Base-by-base conservation (phyloP, 2,797 vertebrate genomes). In the Kryptolebias ocellatus region DNA sequence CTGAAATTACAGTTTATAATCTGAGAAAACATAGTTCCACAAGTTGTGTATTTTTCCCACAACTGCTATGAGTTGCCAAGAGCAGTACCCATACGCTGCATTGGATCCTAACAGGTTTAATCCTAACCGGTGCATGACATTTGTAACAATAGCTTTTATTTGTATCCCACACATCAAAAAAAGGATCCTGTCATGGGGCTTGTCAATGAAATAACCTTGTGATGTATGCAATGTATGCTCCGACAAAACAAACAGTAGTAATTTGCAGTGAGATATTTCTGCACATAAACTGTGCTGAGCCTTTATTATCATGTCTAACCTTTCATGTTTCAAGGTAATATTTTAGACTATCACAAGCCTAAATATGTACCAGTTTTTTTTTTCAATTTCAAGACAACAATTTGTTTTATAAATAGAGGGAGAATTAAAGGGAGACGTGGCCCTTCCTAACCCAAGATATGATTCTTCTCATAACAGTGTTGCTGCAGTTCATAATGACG, bases 401-500 rank as follows among this genome's bases (percentile, higher is more conserved):
- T 11, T 10, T 39, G 37, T 12, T 39, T 39, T 10, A 39, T 12
- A 39, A 39, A 39, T 11, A 11, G 37, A 39, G 37, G 37, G 9
- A 39, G 37, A 12, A 70, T 72, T 84, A 60, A 68, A 39, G 37
- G 75, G 60, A 66, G 78, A 85, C 71, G 61, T 78, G 51, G 51
- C 66, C 46, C 68, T 64, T 81, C 17, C 58, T 75, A 67, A 76
- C 75, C 76, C 76, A 79, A 58, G 52, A 62, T 71, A 53, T 42
- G 64, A 89, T 79, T 80, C 76, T 74, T 84, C 72, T 81, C 54
- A 59, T 63, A 68, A 74, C 64, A 27, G 39, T 59, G 70, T 61
- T 29, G 53, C 79, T 69, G 70, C 58, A 57, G 70, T 67, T 64
- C 70, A 75, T 74, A 64, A 76, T 65, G 72, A 67, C 2, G 5